These are phyloP conservation scores for Bicyclus anynana DNA, from an alignment of 1,140 invertebrate species.

Conservation along the genomic window DNA sequence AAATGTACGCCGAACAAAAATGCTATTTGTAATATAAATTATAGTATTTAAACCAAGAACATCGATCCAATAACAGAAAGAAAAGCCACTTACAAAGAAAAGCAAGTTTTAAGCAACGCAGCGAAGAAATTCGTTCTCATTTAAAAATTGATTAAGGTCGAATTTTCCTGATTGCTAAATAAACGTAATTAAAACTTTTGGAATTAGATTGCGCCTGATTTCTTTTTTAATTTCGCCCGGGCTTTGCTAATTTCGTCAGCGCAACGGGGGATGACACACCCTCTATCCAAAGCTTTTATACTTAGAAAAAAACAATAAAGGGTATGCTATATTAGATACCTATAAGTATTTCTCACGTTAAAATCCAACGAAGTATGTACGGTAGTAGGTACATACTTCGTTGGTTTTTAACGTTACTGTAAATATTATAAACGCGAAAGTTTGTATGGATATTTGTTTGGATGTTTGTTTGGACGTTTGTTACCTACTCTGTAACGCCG, in stretches of 20 bases:
- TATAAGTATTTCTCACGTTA: not conserved
- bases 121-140: conserved; percentile 28
- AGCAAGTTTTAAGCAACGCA: not conserved
- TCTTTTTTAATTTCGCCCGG: conserved; percentile 71
- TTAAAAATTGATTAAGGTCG: conserved; percentile 49
- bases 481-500: too few relatives aligned
- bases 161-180: conserved; percentile 64
- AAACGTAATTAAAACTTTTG: conserved; percentile 75
- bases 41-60: too few relatives aligned
- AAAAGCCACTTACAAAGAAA: not conserved
- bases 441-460: too few relatives aligned
- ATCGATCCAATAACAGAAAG: too few relatives aligned
- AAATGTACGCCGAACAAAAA: too few relatives aligned
- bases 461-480: too few relatives aligned
- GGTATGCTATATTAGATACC: conserved; percentile 12
- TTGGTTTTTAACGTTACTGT: too few relatives aligned
- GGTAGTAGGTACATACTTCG: too few relatives aligned
- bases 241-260: conserved; percentile 65
- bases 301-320: conserved; percentile 42
- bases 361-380: too few relatives aligned
- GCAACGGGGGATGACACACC: conserved; percentile 67
- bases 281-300: conserved; percentile 45
- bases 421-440: too few relatives aligned
- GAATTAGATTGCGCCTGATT: conserved; percentile 66
- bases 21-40: too few relatives aligned